Conservation (phyloP, 2,797 vertebrate genomes). For the Sarcoramphus papa region DNA sequence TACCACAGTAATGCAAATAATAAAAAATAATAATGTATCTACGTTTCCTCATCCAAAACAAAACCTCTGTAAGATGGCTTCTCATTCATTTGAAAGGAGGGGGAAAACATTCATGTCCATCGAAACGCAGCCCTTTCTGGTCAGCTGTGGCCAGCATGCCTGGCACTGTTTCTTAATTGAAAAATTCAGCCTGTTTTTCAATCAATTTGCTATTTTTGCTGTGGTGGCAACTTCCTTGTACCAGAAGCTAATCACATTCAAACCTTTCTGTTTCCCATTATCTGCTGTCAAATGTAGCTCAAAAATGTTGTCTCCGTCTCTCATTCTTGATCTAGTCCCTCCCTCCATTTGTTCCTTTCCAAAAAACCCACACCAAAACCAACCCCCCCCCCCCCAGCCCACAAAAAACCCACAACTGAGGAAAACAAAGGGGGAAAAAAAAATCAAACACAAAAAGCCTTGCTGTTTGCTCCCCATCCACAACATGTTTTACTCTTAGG, state of each 20-base stretch:
- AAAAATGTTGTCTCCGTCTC: neutral
- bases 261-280: neutral
- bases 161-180: neutral
- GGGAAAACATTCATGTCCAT: neutral
- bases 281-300: neutral
- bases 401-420: neutral
- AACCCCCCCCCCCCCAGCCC: rapidly evolving
- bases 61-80: neutral
- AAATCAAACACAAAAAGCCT: neutral
- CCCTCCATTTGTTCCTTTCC: neutral
- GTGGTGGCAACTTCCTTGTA: neutral
- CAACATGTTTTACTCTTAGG: neutral
- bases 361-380: neutral
- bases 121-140: neutral
- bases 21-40: neutral
- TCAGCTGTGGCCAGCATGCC: neutral
- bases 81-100: neutral
- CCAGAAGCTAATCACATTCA: neutral
- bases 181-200: conserved; percentile 1
- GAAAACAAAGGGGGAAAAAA: neutral
- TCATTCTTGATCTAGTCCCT: neutral
- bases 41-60: neutral
- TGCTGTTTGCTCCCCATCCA: neutral
- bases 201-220: neutral
- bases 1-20: neutral